Percentiles rank a stretch among this genome's conserved stretches.
These are phyloP conservation scores for Fragum fragum DNA, from an alignment of 2,888 invertebrate species.

Conservation along the genomic window DNA sequence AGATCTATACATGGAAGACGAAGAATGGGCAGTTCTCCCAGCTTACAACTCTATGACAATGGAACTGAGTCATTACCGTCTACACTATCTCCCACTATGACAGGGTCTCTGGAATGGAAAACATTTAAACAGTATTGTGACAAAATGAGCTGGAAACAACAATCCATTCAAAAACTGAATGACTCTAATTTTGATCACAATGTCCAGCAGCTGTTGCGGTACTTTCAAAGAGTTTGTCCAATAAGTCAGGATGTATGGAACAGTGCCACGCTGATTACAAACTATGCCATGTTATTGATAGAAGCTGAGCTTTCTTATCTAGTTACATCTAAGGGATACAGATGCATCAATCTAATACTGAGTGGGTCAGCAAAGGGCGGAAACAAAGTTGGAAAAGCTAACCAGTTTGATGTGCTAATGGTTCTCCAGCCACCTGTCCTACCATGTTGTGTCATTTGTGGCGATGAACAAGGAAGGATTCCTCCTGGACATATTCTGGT, in stretches of 20 bases:
- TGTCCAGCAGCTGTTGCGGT: slow-evolving; percentile 67
- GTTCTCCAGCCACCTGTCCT: slow-evolving; percentile 64
- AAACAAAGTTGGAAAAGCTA: slow-evolving; percentile 66
- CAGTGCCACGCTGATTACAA: slow-evolving; percentile 70
- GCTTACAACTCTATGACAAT: slow-evolving; percentile 32
- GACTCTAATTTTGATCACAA: slow-evolving; percentile 41
- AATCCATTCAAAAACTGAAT: slow-evolving; percentile 38
- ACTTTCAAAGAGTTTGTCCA: slow-evolving; percentile 70
- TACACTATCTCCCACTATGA: slow-evolving; percentile 40
- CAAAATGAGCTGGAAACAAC: slow-evolving; percentile 47
- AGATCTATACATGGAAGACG: slow-evolving; percentile 55
- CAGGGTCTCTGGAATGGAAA: slow-evolving; percentile 50
- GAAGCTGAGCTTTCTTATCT: slow-evolving; percentile 68
- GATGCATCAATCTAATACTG: slow-evolving; percentile 68
- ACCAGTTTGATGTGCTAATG: slow-evolving; percentile 77
- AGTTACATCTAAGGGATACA: slow-evolving; percentile 49
- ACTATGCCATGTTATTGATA: slow-evolving; percentile 74
- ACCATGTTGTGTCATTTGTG: slow-evolving; percentile 57
- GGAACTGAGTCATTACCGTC: slow-evolving; percentile 17
- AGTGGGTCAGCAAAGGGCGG: slow-evolving; percentile 76
- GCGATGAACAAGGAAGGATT: slow-evolving; percentile 57
- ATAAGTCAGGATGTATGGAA: slow-evolving; percentile 68
- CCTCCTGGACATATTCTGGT: slow-evolving; percentile 76
- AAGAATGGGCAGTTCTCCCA: slow-evolving; percentile 68
- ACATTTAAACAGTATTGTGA: slow-evolving; percentile 48